Base-by-base conservation (phyloP, 2,888 invertebrate genomes). In the Seira sanloemensis region DNA sequence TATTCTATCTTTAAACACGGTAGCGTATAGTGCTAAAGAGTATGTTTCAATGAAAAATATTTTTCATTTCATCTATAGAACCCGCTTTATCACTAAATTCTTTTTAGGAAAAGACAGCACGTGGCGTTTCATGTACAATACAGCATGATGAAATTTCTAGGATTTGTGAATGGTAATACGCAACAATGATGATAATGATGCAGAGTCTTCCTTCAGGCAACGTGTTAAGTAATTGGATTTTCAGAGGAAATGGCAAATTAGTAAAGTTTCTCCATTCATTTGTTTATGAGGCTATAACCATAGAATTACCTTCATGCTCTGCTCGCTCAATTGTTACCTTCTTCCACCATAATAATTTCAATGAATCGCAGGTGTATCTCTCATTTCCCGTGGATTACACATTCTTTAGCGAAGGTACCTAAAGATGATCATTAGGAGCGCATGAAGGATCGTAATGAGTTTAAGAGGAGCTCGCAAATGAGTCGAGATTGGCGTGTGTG, bases 261-360 rank as follows among this genome's bases (percentile, higher is more conserved):
- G 65, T 21, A 65, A 65, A 19, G 65, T 23, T 24, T 19, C 26
- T 23, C 26, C 67, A 67, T 67, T 67, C 67, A 67, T 67, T 67
- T 18, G 12, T 67, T 67, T n/a, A n/a, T n/a, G n/a, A n/a, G n/a
- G n/a, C n/a, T n/a, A n/a, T n/a, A n/a, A n/a, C n/a, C 25, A 67
- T 25, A 25, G 25, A 67, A n/a, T 67, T 18, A 12, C 67, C 25
- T 24, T 2, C 9, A 26, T 25, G 26, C 9, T 67, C 21, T n/a
- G 26, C 26, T 67, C 26, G 24, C 26, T 67, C 67, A 23, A 16
- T 67, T n/a, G 24, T 21, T 16, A 67, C 67, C 9, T n/a, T 9
- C 24, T 67, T n/a, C n/a, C 67, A 24, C 26, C 67, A 67, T 24
- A 9, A 67, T 7, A 24, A 24, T 18, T 67, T 25, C 19, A 66